phyloP scores from a whole-genome alignment of 1,140 invertebrate species.

The Proctacanthus coquilletti region DNA sequence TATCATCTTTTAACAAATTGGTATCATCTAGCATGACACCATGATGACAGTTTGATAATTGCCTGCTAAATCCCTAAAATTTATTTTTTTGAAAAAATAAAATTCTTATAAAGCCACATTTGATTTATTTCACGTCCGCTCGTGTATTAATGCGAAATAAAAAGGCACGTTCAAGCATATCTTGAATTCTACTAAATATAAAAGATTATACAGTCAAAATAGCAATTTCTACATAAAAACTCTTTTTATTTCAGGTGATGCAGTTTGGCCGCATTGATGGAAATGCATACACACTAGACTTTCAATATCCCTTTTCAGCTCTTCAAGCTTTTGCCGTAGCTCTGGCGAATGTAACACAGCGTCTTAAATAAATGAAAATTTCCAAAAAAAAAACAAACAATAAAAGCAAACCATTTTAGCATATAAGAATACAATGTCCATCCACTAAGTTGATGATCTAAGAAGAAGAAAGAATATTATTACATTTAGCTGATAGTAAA shows the following conservation, averaged over 20 bases:
- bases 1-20: neutral
- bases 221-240: conserved; percentile 3
- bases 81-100: neutral
- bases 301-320: conserved; percentile 96
- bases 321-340: conserved; percentile 97
- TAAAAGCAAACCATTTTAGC: neutral
- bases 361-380: conserved; percentile 62
- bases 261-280: conserved; percentile 98
- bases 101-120: too few species aligned
- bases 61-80: neutral
- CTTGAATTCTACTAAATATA: too few species aligned
- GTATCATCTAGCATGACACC: neutral
- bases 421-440: too few species aligned
- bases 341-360: conserved; percentile 94
- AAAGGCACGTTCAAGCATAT: too few species aligned
- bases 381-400: neutral
- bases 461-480: too few species aligned
- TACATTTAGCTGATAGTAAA: too few species aligned
- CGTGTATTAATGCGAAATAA: too few species aligned
- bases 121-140: too few species aligned
- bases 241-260: conserved; percentile 74
- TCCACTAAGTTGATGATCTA: too few species aligned
- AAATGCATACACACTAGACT: conserved; percentile 96
- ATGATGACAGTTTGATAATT: neutral
- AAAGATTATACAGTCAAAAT: conserved; percentile 1